phyloP scores from a whole-genome alignment of 23 tunicate genomes.

The Botrylloides violaceus region DNA sequence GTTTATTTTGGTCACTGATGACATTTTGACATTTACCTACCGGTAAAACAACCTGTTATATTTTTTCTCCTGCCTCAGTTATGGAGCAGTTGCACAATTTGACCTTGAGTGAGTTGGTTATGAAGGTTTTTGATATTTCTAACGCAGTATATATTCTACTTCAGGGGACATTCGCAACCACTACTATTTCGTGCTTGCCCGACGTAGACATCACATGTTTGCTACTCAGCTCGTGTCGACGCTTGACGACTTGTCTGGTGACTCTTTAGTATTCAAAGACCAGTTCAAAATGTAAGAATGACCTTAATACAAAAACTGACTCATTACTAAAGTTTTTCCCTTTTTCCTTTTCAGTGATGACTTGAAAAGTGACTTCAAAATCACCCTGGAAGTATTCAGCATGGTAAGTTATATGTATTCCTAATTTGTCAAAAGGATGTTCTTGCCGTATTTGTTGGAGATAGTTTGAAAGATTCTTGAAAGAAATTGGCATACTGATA shows the following conservation, averaged over 20 bases:
- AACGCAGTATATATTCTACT: too few relatives aligned
- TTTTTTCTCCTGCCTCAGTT: too few relatives aligned
- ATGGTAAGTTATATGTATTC: slow-evolving; percentile 84
- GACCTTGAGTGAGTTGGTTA: too few relatives aligned
- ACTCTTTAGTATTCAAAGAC: slow-evolving; percentile 69
- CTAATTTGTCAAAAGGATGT: too few relatives aligned
- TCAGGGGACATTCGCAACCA: slow-evolving; percentile 64
- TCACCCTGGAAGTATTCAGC: slow-evolving; percentile 69
- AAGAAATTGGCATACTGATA: not conserved
- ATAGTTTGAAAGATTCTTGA: not conserved
- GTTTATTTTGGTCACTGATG: too few relatives aligned
- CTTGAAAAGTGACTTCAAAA: slow-evolving; percentile 70
- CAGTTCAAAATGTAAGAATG: slow-evolving; percentile 68
- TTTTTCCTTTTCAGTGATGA: slow-evolving; percentile 33
- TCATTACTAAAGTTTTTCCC: not conserved
- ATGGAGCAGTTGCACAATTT: too few relatives aligned
- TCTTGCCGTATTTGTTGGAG: too few relatives aligned
- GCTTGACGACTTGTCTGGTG: slow-evolving; percentile 55
- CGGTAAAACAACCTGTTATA: too few relatives aligned
- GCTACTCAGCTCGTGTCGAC: slow-evolving; percentile 86
- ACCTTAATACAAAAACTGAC: too few relatives aligned
- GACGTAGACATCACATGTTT: slow-evolving; percentile 42
- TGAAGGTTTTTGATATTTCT: too few relatives aligned
- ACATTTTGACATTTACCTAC: too few relatives aligned
- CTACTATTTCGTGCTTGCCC: slow-evolving; percentile 73